Percentiles rank a stretch among this genome's conserved stretches.
These are phyloP conservation scores for Choloepus didactylus DNA, from an alignment of 2,797 vertebrate species.

Conservation along the genomic window DNA sequence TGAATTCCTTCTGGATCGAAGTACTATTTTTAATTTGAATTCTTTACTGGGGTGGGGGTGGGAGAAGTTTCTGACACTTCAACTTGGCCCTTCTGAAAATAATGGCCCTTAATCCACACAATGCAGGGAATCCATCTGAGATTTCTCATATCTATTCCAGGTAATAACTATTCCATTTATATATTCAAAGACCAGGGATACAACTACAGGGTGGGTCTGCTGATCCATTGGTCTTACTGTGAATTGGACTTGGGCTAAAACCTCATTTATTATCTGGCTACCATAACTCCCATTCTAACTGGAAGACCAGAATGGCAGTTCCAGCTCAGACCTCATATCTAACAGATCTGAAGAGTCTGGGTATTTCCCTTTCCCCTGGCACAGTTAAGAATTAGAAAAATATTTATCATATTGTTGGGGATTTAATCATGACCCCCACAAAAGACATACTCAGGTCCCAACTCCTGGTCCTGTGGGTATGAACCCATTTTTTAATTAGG, in stretches of 20 bases:
- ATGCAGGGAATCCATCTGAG: neutral
- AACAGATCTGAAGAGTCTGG: conserved; percentile 9
- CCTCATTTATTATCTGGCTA: neutral
- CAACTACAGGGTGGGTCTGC: neutral
- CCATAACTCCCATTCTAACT: neutral
- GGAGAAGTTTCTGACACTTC: neutral
- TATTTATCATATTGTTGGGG: neutral
- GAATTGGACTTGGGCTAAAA: conserved; percentile 1
- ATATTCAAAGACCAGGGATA: neutral
- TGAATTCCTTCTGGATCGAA: neutral
- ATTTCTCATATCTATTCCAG: neutral
- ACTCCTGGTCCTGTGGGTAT: no score
- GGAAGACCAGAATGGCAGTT: neutral
- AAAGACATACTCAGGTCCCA: no score
- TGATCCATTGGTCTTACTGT: neutral
- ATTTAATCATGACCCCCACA: no score
- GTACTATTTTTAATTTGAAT: conserved; percentile 16
- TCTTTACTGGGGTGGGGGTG: neutral
- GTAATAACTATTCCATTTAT: neutral
- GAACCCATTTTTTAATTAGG: no score
- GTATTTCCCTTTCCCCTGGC: neutral
- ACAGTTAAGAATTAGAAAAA: neutral
- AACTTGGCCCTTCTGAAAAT: conserved; percentile 41
- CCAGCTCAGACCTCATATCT: neutral
- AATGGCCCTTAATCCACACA: neutral